Conservation (phyloP, 2,888 invertebrate genomes). For the Leptopterna dolabrata region DNA sequence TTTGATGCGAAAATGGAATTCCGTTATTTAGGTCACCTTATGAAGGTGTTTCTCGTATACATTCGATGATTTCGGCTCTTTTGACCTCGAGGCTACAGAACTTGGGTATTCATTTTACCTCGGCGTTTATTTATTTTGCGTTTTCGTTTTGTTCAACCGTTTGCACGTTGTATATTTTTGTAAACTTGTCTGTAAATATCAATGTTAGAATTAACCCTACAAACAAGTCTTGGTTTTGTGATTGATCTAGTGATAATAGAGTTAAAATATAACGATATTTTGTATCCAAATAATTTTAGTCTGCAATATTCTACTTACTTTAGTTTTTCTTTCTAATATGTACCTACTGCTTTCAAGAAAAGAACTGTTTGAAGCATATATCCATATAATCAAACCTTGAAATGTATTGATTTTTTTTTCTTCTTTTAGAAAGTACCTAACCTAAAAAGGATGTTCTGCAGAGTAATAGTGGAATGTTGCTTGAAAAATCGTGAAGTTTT, state of each 20-base stretch:
- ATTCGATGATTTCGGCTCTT: neutral
- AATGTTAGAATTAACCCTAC: constrained; percentile 1
- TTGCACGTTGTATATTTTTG: constrained; percentile 41
- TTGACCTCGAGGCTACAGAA: neutral
- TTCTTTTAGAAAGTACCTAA: neutral
- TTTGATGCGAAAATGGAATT: constrained; percentile 1
- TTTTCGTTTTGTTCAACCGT: neutral
- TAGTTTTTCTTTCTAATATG: neutral
- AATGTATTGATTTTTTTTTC: neutral
- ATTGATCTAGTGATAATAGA: constrained; percentile 51
- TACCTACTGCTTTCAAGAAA: neutral
- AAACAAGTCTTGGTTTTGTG: constrained; percentile 48
- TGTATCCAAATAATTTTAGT: constrained; percentile 17
- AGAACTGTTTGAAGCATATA: neutral
- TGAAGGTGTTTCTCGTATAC: neutral
- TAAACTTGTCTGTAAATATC: neutral
- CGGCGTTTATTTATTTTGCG: neutral
- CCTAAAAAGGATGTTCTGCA: neutral
- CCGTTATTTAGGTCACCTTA: neutral
- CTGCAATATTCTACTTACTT: constrained; percentile 13
- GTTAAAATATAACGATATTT: constrained; percentile 27
- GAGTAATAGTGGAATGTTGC: neutral
- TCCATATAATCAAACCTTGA: neutral
- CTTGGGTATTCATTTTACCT: neutral
- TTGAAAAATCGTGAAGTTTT: neutral